Percentiles rank a stretch among this genome's conserved stretches.
Evolutionary conservation across 1,140 invertebrate species (phyloP).

Genomic region (Branchinecta lindahli): DNA sequence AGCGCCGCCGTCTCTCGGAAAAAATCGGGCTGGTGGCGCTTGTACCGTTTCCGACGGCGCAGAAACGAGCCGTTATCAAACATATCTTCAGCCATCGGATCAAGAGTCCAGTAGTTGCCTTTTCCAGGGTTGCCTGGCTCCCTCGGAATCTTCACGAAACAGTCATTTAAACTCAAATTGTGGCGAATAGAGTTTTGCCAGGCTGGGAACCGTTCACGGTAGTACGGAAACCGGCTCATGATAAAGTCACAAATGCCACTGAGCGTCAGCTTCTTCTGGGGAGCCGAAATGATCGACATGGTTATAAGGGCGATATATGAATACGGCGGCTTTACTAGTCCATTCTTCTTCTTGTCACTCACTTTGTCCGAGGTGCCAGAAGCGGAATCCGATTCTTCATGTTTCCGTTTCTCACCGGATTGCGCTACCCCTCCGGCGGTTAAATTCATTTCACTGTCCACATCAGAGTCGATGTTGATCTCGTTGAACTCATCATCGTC

Average conservation of each 20-base stretch:
- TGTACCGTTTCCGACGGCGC: constrained; percentile 83
- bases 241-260: constrained; percentile 99
- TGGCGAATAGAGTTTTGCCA: constrained; percentile 96
- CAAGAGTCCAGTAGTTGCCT: constrained; percentile 97
- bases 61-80: constrained; percentile 98
- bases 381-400: neutral
- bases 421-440: neutral
- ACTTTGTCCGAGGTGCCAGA: constrained; percentile 13
- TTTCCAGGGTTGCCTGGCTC: constrained; percentile 97
- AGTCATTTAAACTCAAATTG: constrained; percentile 94
- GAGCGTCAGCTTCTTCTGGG: constrained; percentile 85
- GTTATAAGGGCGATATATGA: constrained; percentile 96
- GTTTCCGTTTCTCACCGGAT: neutral
- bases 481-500: neutral
- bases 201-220: constrained; percentile 83
- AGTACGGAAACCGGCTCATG: constrained; percentile 92
- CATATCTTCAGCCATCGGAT: constrained; percentile 95
- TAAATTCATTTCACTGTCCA: neutral
- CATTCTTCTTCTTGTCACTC: constrained; percentile 26
- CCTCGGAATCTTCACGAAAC: constrained; percentile 94
- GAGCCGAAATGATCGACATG: constrained; percentile 94
- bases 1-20: constrained; percentile 32
- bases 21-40: constrained; percentile 52
- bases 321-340: constrained; percentile 80
- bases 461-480: neutral